Conservation (phyloP, 1,140 invertebrate species). For the Gryllus bimaculatus region DNA sequence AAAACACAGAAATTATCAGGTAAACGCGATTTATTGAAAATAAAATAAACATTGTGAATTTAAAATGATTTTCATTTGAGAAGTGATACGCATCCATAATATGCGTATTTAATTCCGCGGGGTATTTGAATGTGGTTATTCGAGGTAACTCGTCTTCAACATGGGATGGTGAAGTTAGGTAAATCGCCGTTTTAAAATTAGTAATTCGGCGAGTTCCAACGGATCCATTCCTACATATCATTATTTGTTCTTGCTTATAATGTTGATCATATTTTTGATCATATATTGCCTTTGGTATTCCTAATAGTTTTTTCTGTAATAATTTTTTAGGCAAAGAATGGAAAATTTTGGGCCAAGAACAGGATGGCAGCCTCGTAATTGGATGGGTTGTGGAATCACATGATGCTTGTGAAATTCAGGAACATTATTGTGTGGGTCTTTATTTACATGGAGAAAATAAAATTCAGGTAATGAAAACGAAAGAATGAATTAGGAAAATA, state of each 20-base stretch:
- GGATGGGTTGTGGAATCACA: constrained; percentile 51
- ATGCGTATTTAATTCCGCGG: too few species aligned
- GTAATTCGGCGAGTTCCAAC: too few species aligned
- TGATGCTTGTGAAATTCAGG: constrained; percentile 26
- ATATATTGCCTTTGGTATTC: not conserved
- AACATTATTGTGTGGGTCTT: constrained; percentile 34
- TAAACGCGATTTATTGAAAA: not conserved
- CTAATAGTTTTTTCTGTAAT: not conserved
- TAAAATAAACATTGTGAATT: too few species aligned
- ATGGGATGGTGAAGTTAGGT: too few species aligned
- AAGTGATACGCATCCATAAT: too few species aligned
- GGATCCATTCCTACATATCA: too few species aligned
- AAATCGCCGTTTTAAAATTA: too few species aligned
- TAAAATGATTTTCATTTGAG: too few species aligned
- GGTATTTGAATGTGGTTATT: too few species aligned
- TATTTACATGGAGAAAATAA: constrained; percentile 33
- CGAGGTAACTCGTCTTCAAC: too few species aligned
- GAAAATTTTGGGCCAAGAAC: constrained; percentile 65
- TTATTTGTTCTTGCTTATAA: too few species aligned
- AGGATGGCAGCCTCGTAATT: constrained; percentile 57
- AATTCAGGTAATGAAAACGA: constrained; percentile 32
- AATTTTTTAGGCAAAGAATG: constrained; percentile 52
- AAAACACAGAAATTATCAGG: not conserved
- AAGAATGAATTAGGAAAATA: constrained; percentile 21
- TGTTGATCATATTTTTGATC: too few species aligned